phyloP scores from a whole-genome alignment of 2,888 invertebrate genomes.

The Sipunculus nudus region DNA sequence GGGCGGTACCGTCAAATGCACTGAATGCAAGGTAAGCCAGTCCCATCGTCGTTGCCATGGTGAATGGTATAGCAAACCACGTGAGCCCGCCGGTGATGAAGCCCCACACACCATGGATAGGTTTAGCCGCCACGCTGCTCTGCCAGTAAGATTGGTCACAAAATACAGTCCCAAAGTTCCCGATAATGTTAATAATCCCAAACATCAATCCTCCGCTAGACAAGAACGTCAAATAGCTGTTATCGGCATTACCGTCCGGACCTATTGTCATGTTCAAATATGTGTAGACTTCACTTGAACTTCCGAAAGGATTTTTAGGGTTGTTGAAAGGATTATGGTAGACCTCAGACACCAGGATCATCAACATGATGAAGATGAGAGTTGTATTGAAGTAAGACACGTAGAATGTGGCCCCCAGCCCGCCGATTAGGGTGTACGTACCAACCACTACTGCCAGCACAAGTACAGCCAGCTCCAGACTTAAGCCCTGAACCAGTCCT shows the following conservation, averaged over 20 bases:
- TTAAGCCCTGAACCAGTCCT: conserved; percentile 56
- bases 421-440: conserved; percentile 59
- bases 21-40: conserved; percentile 57
- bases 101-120: conserved; percentile 58
- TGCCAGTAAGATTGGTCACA: conserved; percentile 65
- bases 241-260: conserved; percentile 53
- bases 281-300: conserved; percentile 54
- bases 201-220: conserved; percentile 56
- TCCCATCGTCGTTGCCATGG: conserved; percentile 60
- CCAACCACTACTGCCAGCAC: conserved; percentile 60
- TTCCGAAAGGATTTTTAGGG: conserved; percentile 28
- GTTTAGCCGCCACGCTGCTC: conserved; percentile 62
- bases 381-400: conserved; percentile 63
- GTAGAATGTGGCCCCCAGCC: conserved; percentile 61
- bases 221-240: conserved; percentile 56
- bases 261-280: conserved; percentile 54
- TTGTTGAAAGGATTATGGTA: conserved; percentile 47
- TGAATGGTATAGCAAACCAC: conserved; percentile 64
- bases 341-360: conserved; percentile 58
- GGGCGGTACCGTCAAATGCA: conserved; percentile 42
- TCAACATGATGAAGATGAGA: conserved; percentile 55
- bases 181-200: conserved; percentile 57
- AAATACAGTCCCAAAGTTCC: conserved; percentile 63
- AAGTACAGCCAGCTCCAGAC: conserved; percentile 59
- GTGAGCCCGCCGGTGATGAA: conserved; percentile 58